Percentiles rank a stretch among this genome's conserved stretches.
Evolutionary conservation across 2,113 vertebrate genomes (phyloP).

Genomic region (Synodontis membranacea): DNA sequence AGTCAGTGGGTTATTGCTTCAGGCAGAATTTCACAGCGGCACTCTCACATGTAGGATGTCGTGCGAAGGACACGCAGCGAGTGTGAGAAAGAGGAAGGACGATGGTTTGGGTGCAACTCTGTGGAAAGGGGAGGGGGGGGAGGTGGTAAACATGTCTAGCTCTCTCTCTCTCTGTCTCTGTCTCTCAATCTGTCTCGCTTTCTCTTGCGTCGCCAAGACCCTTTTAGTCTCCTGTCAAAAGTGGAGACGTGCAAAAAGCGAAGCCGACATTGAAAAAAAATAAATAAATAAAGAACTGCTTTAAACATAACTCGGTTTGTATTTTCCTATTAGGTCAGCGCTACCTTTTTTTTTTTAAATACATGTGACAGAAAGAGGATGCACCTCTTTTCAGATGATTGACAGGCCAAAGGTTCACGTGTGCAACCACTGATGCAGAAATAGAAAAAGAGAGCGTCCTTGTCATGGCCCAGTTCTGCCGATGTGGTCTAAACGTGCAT

Average conservation of each 20-base stretch:
- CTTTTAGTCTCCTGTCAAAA: neutral
- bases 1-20: neutral
- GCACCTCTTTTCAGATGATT: slow-evolving; percentile 7
- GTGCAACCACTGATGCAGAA: slow-evolving; percentile 16
- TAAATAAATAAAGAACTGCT: neutral
- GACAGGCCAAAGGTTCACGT: neutral
- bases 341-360: neutral
- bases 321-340: neutral
- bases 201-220: neutral
- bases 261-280: neutral
- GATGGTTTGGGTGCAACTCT: slow-evolving; percentile 44
- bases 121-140: slow-evolving; percentile 52
- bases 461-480: slow-evolving; percentile 7
- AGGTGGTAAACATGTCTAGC: slow-evolving; percentile 34
- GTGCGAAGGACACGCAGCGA: slow-evolving; percentile 36
- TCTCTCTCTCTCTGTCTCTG: neutral
- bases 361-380: neutral
- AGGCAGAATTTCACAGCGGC: neutral
- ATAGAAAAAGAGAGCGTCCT: neutral
- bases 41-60: slow-evolving; percentile 12
- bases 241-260: neutral
- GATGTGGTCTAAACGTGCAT: neutral
- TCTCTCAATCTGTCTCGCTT: neutral
- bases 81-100: slow-evolving; percentile 56
- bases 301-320: neutral